phyloP scores from a whole-genome alignment of 2,888 invertebrate species.

The Uloborus plumipes region DNA sequence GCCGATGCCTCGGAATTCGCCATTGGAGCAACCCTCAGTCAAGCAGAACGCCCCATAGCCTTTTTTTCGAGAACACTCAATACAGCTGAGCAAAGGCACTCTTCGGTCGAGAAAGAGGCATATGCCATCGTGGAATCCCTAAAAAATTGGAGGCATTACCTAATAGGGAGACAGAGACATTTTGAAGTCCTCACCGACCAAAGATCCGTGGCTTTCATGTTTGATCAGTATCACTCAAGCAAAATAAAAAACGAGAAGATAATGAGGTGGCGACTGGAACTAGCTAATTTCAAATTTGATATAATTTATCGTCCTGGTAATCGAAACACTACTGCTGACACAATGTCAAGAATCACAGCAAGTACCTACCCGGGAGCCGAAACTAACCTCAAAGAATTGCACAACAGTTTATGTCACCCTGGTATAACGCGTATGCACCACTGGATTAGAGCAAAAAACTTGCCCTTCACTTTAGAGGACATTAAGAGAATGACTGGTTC shows the following conservation, averaged over 20 bases:
- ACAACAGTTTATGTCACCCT: slow-evolving; percentile 62
- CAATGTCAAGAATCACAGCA: slow-evolving; percentile 40
- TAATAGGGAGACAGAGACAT: slow-evolving; percentile 42
- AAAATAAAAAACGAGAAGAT: slow-evolving; percentile 66
- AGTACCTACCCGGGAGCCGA: background rate
- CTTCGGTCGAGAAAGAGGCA: slow-evolving; percentile 35
- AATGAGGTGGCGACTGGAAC: slow-evolving; percentile 62
- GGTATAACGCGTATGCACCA: slow-evolving; percentile 53
- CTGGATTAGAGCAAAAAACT: slow-evolving; percentile 48
- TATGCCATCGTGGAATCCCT: slow-evolving; percentile 36
- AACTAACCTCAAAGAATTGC: slow-evolving; percentile 32
- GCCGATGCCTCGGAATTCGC: slow-evolving; percentile 20
- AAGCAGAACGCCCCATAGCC: background rate
- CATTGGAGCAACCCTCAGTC: slow-evolving; percentile 13
- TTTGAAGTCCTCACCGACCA: slow-evolving; percentile 66
- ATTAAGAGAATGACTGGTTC: slow-evolving; percentile 12
- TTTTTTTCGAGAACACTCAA: slow-evolving; percentile 27
- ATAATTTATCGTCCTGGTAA: slow-evolving; percentile 58
- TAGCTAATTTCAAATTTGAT: slow-evolving; percentile 53
- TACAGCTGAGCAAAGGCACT: slow-evolving; percentile 12
- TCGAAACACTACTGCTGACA: slow-evolving; percentile 51
- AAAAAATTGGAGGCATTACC: slow-evolving; percentile 42
- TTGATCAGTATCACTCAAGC: slow-evolving; percentile 36
- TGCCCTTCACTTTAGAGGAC: slow-evolving; percentile 54
- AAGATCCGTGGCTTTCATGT: slow-evolving; percentile 60